Base-by-base conservation (phyloP, 1,140 invertebrate genomes). In the Trichonephila clavipes region DNA sequence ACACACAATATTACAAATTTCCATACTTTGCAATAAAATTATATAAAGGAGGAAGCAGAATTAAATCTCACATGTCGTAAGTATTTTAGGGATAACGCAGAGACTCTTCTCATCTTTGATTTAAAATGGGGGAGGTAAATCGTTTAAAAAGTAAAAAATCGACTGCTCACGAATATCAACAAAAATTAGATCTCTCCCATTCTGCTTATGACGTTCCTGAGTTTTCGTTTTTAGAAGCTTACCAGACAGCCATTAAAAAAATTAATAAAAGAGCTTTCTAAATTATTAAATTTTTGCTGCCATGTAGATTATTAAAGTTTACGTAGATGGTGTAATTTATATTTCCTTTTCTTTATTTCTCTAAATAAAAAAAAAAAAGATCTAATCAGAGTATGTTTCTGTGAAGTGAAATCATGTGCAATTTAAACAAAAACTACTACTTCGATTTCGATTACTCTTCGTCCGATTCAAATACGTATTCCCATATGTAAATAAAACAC, bases 31-130 rank as follows among this genome's bases (percentile, higher is more conserved):
- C 16, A 88, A 66, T 85, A 85, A 62, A 88, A 88, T 28, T 64
- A 88, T 58, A 88, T 62, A 88, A 88, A 88, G 86, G 61, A 88
- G 62, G 34, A 88, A 88, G 86, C 86, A 88, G 86, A 88, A 88
- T 34, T 62, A 88, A 88, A 88, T 88, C 86, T 88, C 86, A 88
- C 86, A 88, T 88, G 86, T 61, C 86, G 86, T 21, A 88, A 88
- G 64, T 88, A 88, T 88, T 88, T 88, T 64, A 88, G 64, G n/a
- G 86, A 88, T 66, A 88, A 66, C 16, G 59, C 62, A 64, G 86
- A 88, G 28, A 88, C 62, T 64, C 86, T 62, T 88, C 86, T 61
- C 86, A 88, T 88, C 62, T 88, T 28, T 28, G 12, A 51, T 24
- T 62, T 61, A 28, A 0, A 21, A 18, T 4, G 62, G 61, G 61